These are phyloP conservation scores for Lordiphosa fenestrarum DNA, from an alignment of 2,888 invertebrate species.

Conservation along the genomic window DNA sequence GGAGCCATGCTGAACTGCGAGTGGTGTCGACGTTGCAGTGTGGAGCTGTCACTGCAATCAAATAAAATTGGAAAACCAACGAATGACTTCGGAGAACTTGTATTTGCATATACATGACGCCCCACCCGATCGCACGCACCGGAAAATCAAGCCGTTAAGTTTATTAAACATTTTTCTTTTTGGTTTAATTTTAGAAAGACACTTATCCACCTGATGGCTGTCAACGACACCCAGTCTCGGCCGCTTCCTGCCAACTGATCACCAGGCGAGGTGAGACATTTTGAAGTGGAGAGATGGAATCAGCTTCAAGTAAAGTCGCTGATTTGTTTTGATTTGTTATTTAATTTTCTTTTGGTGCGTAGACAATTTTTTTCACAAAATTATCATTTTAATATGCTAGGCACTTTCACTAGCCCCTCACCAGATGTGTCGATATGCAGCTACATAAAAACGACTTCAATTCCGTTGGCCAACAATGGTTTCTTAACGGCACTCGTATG, in stretches of 20 bases:
- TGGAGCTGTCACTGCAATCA: constrained; percentile 80
- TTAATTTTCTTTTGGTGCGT: constrained; percentile 41
- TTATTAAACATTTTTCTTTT: constrained; percentile 62
- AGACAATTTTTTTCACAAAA: constrained; percentile 47
- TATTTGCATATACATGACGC: constrained; percentile 39
- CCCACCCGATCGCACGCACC: constrained; percentile 43
- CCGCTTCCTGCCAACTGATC: constrained; percentile 24
- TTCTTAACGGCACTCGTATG: constrained; percentile 47
- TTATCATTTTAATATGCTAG: constrained; percentile 51
- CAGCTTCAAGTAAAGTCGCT: constrained; percentile 3
- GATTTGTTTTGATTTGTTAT: constrained; percentile 41
- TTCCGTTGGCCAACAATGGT: constrained; percentile 57
- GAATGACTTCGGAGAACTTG: constrained; percentile 56
- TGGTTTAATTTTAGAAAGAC: constrained; percentile 7
- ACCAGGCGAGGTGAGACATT: constrained; percentile 4
- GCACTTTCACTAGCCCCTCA: constrained; percentile 51
- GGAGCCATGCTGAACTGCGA: constrained; percentile 81
- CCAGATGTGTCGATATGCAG: constrained; percentile 2
- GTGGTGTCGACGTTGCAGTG: constrained; percentile 62
- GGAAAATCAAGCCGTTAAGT: constrained; percentile 70
- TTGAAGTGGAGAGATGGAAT: constrained; percentile 1
- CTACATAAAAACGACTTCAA: constrained; percentile 8
- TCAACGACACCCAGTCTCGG: constrained; percentile 49
- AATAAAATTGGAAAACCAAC: constrained; percentile 29
- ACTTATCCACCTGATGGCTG: constrained; percentile 40